Evolutionary conservation across 2,797 vertebrate genomes (phyloP), one percentile per base, ranked within the genome.

Genomic region (Dermochelys coriacea): DNA sequence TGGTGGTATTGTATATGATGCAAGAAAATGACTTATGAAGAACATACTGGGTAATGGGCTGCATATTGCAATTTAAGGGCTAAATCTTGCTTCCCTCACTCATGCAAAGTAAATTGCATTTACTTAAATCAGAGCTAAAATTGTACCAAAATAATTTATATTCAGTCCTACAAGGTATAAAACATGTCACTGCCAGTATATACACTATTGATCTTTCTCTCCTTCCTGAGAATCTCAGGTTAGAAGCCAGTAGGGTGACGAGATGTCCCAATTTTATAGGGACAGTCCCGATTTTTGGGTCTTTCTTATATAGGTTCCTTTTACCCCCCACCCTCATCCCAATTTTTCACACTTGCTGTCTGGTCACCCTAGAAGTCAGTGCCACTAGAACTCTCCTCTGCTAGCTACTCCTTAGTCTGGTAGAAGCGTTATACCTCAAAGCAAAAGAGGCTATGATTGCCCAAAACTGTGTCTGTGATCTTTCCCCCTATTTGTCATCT

Each of bases 101-200:
- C 68, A 85, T 0, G 10, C 74, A 37, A 61, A 93, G 23, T 78
- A 82, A 45, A 74, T 8, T n/a, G 80, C 59, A 47, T 91, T 83
- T 91, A 61, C 84, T 92, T 95, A 57, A 93, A 47, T 37, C 77
- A 41, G 85, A 16, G 25, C 34, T 84, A 74, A 95, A 54, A 18
- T 16, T 50, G 1, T 88, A 85, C 34, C 47, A 95, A 85, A 91
- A 51, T 19, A 25, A 3, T 71, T 0, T 59, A 11, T 45, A 29
- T 74, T 93, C 64, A 91, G 23, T 25, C 21, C 19, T 85, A 64
- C 91, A 82, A 75, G 15, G 41, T 89, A 21, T 86, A 68, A 92
- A 84, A 82, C n/a, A 27, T 75, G 47, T 31, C 6, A 47, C 74
- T 18, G 41, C n/a, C 5, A 2, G 37, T 16, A 29, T 29, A 75